Evolutionary conservation across 2,797 vertebrate genomes (phyloP).

Genomic region (Lepus oiostolus): DNA sequence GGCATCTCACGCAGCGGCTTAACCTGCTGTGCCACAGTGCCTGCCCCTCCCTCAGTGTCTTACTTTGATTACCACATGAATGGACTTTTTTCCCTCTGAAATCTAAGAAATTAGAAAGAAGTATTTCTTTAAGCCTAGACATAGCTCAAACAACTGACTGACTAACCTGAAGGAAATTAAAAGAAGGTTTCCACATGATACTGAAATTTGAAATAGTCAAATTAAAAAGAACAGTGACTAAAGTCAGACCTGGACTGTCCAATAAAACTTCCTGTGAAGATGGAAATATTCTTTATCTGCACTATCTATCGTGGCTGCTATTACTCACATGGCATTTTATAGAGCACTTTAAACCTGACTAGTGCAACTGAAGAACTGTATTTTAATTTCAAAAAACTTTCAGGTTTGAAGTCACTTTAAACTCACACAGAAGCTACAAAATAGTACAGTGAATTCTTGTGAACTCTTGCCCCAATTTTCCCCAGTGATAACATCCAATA

Average conservation of each 20-base stretch:
- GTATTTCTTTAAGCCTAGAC: slow-evolving; percentile 55
- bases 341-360: not conserved
- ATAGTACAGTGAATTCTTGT: not conserved
- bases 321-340: not conserved
- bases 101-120: slow-evolving; percentile 54
- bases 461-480: not conserved
- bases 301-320: not conserved
- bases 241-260: not conserved
- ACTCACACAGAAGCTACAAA: slow-evolving; percentile 10
- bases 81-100: slow-evolving; percentile 60
- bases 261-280: slow-evolving; percentile 37
- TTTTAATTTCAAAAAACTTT: not conserved
- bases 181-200: not conserved
- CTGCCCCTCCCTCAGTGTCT: not conserved
- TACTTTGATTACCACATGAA: slow-evolving; percentile 55
- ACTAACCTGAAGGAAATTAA: slow-evolving; percentile 16
- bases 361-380: slow-evolving; percentile 14
- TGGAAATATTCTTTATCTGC: slow-evolving; percentile 1
- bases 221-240: not conserved
- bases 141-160: slow-evolving; percentile 14
- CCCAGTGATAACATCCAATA: not conserved
- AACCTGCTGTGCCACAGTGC: no score
- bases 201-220: slow-evolving; percentile 40
- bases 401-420: slow-evolving; percentile 48
- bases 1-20: no score